These are phyloP conservation scores for Psittacula echo DNA, from an alignment of 2,797 vertebrate genomes.

Conservation along the genomic window DNA sequence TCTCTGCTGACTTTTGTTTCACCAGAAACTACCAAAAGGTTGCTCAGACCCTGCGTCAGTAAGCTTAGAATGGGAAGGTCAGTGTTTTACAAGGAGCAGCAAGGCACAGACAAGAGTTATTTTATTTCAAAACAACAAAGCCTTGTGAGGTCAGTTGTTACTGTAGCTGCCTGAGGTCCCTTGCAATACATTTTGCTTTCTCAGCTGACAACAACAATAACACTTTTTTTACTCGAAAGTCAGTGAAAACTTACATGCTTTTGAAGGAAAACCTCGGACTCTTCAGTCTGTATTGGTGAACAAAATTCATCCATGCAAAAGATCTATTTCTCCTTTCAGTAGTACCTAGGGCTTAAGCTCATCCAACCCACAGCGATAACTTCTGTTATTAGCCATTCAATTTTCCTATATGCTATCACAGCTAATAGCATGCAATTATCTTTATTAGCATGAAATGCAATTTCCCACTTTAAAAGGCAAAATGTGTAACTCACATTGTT, in stretches of 20 bases:
- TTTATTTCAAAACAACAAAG: conserved; percentile 63
- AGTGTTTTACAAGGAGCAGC: conserved; percentile 26
- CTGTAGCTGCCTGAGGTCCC: conserved; percentile 39
- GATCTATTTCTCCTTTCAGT: background rate
- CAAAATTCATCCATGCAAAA: background rate
- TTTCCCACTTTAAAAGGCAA: conserved; percentile 2
- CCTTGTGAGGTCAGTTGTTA: conserved; percentile 55
- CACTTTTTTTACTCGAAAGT: background rate
- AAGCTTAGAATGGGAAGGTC: background rate
- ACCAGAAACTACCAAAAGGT: background rate
- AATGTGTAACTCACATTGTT: background rate
- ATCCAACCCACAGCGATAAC: background rate
- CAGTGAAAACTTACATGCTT: background rate
- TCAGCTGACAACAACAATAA: conserved; percentile 59
- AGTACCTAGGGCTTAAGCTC: background rate
- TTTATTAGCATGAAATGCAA: background rate
- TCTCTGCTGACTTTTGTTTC: background rate
- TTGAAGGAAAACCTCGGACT: background rate
- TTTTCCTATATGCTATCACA: background rate
- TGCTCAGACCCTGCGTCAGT: background rate
- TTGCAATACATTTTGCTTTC: conserved; percentile 47
- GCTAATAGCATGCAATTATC: background rate
- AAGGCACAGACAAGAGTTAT: conserved; percentile 26
- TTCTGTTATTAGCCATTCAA: background rate
- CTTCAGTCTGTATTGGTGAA: background rate